These are phyloP conservation scores for Microvelia longipes DNA, from an alignment of 1,140 invertebrate genomes.

Conservation along the genomic window DNA sequence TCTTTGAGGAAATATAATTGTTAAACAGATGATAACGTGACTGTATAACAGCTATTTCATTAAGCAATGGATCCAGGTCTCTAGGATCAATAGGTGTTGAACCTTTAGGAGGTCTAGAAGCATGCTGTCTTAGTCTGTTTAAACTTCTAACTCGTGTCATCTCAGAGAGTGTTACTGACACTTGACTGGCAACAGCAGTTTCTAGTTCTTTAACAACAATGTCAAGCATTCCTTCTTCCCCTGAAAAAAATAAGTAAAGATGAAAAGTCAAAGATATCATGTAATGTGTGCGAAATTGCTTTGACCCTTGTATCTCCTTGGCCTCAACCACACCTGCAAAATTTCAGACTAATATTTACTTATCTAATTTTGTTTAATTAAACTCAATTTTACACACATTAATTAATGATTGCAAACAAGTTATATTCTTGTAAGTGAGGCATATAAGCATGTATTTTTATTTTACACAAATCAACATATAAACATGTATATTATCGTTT, in stretches of 20 bases:
- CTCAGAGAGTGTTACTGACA: slow-evolving; percentile 45
- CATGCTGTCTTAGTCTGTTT: slow-evolving; percentile 37
- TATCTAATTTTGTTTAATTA: too few species aligned
- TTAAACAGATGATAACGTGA: slow-evolving; percentile 80
- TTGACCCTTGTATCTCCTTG: background rate
- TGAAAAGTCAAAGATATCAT: slow-evolving; percentile 2
- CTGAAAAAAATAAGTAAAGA: slow-evolving; percentile 26
- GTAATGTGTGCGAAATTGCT: background rate
- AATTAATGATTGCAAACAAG: too few species aligned
- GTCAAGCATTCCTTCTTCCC: slow-evolving; percentile 52
- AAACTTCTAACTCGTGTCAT: slow-evolving; percentile 62
- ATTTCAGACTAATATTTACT: too few species aligned
- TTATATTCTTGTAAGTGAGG: too few species aligned
- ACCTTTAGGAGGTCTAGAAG: slow-evolving; percentile 25
- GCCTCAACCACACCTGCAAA: too few species aligned
- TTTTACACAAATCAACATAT: too few species aligned
- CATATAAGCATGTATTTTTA: too few species aligned
- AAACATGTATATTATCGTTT: too few species aligned
- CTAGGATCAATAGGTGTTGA: slow-evolving; percentile 46
- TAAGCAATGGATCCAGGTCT: slow-evolving; percentile 72
- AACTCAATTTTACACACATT: too few species aligned
- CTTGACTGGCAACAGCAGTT: slow-evolving; percentile 47
- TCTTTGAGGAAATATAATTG: slow-evolving; percentile 39
- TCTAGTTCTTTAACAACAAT: slow-evolving; percentile 59
- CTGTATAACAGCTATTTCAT: slow-evolving; percentile 83